phyloP scores from a whole-genome alignment of 2,113 vertebrate genomes.

The Callionymus lyra region DNA sequence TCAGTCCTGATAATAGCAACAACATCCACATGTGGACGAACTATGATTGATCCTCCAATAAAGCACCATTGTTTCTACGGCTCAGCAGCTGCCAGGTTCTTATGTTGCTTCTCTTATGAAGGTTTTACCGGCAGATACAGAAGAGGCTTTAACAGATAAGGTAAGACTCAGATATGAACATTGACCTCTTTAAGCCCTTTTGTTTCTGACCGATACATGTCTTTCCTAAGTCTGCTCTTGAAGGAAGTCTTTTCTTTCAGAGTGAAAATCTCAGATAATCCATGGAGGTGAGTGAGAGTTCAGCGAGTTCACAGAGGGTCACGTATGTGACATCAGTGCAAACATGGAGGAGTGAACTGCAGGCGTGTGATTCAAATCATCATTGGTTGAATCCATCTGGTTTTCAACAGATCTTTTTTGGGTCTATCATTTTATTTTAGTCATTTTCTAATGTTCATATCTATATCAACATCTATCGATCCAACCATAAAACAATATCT shows the following conservation, averaged over 20 bases:
- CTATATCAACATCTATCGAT: too few species aligned
- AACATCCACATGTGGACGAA: conserved; percentile 57
- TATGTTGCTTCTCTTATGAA: conserved; percentile 4
- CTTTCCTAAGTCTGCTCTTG: conserved; percentile 39
- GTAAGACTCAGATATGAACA: conserved; percentile 28
- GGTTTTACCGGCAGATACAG: conserved; percentile 21
- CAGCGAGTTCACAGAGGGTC: conserved; percentile 30
- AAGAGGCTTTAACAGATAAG: conserved; percentile 27
- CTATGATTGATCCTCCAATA: conserved; percentile 43
- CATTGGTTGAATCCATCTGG: too few species aligned
- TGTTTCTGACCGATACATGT: conserved; percentile 14
- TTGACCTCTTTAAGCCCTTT: conserved; percentile 24
- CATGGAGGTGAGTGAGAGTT: conserved; percentile 53
- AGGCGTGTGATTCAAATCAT: too few species aligned
- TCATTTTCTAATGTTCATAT: too few species aligned
- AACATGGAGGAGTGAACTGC: conserved; percentile 18
- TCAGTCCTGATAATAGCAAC: conserved; percentile 64
- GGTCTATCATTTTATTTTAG: too few species aligned
- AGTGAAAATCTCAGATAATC: conserved; percentile 51
- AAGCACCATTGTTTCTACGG: conserved; percentile 43
- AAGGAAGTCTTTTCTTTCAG: conserved; percentile 41
- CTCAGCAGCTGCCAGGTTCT: too few species aligned
- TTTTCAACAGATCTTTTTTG: too few species aligned
- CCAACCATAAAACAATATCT: too few species aligned
- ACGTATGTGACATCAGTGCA: conserved; percentile 20